Evolutionary conservation across 2,113 vertebrate genomes (phyloP).

Genomic region (Trogon melanurus): DNA sequence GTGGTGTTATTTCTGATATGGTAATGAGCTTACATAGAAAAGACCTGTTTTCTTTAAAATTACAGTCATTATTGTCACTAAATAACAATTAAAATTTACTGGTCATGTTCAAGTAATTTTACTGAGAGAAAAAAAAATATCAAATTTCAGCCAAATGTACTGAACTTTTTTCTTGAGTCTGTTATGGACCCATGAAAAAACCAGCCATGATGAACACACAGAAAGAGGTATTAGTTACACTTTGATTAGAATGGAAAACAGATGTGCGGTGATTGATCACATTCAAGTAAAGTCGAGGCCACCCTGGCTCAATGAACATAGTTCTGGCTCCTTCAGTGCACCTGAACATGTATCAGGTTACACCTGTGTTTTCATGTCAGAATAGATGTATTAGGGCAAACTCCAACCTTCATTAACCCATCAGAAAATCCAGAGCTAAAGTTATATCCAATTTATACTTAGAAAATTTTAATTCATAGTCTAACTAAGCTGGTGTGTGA

Average conservation of each 20-base stretch:
- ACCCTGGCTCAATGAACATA: neutral
- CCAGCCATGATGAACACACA: constrained; percentile 57
- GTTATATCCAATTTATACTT: neutral
- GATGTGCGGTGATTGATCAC: constrained; percentile 75
- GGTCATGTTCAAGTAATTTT: neutral
- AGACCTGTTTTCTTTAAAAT: neutral
- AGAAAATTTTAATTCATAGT: neutral
- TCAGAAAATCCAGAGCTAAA: neutral
- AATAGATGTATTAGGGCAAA: neutral
- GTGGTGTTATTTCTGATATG: neutral
- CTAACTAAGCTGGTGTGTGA: neutral
- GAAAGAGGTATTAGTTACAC: constrained; percentile 63
- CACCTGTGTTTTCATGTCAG: neutral
- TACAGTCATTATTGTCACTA: neutral
- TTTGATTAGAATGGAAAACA: constrained; percentile 82
- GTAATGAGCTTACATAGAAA: neutral
- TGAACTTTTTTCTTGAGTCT: neutral
- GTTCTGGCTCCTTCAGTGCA: neutral
- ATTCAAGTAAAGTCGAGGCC: constrained; percentile 10
- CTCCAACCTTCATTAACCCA: neutral
- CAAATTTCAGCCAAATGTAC: neutral
- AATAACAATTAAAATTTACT: neutral
- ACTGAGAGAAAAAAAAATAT: neutral
- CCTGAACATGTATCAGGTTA: neutral
- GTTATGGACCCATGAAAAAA: constrained; percentile 35